These are phyloP conservation scores for Athripsodes cinereus DNA, from an alignment of 2,888 invertebrate species.

Conservation along the genomic window DNA sequence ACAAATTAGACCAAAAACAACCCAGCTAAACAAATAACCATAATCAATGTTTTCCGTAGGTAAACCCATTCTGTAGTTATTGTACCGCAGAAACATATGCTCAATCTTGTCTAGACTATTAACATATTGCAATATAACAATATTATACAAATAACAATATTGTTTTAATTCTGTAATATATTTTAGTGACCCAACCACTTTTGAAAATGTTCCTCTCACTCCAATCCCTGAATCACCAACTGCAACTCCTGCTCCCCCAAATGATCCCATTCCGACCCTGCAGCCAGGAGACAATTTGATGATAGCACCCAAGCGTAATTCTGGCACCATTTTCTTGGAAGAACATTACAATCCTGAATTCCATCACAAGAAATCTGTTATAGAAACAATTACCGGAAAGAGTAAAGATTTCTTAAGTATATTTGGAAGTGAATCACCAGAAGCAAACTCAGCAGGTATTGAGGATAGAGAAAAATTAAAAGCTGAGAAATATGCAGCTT, in stretches of 20 bases:
- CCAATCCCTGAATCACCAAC: conserved; percentile 9
- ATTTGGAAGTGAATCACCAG: conserved; percentile 39
- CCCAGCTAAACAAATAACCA: no score
- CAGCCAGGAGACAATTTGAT: conserved; percentile 60
- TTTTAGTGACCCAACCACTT: not conserved
- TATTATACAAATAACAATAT: not conserved
- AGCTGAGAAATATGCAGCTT: conserved; percentile 44
- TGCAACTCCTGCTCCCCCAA: not conserved
- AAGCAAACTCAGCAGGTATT: conserved; percentile 40
- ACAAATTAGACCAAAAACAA: no score
- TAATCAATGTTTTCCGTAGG: no score
- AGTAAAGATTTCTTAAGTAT: conserved; percentile 47
- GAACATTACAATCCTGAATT: conserved; percentile 35
- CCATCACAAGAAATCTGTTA: conserved; percentile 39
- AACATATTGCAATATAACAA: no score
- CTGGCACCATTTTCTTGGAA: conserved; percentile 30
- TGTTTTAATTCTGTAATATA: no score
- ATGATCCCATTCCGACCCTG: conserved; percentile 44
- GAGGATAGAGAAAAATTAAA: conserved; percentile 45
- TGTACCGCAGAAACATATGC: no score
- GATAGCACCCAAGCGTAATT: conserved; percentile 38
- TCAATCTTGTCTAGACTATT: no score
- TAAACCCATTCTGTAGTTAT: no score
- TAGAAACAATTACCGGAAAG: conserved; percentile 43
- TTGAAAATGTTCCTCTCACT: conserved; percentile 11